phyloP scores from a whole-genome alignment of 2,113 vertebrate species.

The Haliaeetus leucogaster region DNA sequence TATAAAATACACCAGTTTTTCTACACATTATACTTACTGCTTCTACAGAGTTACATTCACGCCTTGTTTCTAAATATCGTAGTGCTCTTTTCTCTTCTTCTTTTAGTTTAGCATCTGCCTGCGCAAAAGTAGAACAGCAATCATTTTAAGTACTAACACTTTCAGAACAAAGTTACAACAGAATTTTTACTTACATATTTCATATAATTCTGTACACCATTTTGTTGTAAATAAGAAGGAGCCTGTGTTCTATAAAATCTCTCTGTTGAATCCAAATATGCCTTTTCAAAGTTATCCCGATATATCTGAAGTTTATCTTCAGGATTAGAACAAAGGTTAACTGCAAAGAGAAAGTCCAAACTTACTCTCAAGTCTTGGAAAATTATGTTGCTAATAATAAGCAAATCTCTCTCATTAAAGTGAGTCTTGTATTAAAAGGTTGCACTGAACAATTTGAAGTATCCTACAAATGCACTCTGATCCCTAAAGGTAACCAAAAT shows the following conservation, averaged over 20 bases:
- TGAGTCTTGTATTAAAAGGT: background rate
- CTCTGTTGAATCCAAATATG: constrained; percentile 98
- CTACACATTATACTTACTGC: constrained; percentile 83
- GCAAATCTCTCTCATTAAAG: background rate
- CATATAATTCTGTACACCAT: constrained; percentile 99
- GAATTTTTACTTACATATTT: constrained; percentile 92
- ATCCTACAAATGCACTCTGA: background rate
- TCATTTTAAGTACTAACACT: constrained; percentile 68
- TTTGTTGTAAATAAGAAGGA: constrained; percentile 97
- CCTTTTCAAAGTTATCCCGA: constrained; percentile 99
- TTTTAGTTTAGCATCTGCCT: constrained; percentile 98
- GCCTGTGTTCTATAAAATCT: constrained; percentile 99
- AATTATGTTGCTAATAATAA: background rate
- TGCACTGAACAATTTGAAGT: background rate
- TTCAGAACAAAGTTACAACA: background rate
- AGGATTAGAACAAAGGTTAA: constrained; percentile 98
- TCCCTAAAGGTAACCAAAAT: background rate
- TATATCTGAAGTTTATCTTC: constrained; percentile 99
- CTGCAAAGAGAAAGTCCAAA: constrained; percentile 78
- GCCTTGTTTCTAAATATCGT: constrained; percentile 95
- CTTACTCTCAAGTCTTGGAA: background rate
- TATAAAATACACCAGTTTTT: background rate
- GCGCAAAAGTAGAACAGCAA: constrained; percentile 71
- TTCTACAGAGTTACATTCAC: constrained; percentile 98
- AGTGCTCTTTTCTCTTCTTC: constrained; percentile 98